These are phyloP conservation scores for Aphelenchoides bicaudatus DNA, from an alignment of 2,888 invertebrate species.

Conservation along the genomic window DNA sequence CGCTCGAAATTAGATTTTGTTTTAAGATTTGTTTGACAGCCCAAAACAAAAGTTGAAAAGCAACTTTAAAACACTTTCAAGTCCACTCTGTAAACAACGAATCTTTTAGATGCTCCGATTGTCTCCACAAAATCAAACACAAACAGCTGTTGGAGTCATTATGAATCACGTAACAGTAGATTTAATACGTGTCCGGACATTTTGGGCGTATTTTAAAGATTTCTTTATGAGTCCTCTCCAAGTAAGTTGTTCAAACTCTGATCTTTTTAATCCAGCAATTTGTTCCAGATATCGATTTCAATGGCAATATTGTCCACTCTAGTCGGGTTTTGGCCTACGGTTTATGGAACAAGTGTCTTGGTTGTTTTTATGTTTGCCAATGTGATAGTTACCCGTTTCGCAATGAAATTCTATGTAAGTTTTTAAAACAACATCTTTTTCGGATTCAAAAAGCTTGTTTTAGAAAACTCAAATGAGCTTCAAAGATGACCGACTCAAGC, in stretches of 20 bases:
- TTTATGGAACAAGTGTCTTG: constrained; percentile 14
- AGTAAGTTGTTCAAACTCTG: constrained; percentile 17
- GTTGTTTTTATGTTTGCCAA: constrained; percentile 21
- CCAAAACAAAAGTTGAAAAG: no score
- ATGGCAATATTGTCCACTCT: neutral
- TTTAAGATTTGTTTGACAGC: no score
- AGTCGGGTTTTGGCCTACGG: neutral
- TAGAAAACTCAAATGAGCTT: constrained; percentile 24
- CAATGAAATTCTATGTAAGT: constrained; percentile 21
- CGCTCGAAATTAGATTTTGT: neutral
- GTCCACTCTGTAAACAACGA: neutral
- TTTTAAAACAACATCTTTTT: constrained; percentile 3
- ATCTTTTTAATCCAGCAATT: constrained; percentile 19
- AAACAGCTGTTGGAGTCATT: constrained; percentile 28
- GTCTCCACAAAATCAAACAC: constrained; percentile 26
- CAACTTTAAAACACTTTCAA: no score
- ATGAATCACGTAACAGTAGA: constrained; percentile 32
- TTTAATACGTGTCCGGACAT: constrained; percentile 27
- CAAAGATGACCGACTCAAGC: constrained; percentile 31
- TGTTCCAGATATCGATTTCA: constrained; percentile 28
- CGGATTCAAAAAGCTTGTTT: neutral
- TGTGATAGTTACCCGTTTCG: constrained; percentile 15
- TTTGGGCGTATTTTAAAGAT: constrained; percentile 30
- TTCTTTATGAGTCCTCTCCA: constrained; percentile 31
- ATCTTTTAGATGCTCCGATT: constrained; percentile 31